These are phyloP conservation scores for Cosmorhoe ocellata DNA, from an alignment of 2,888 invertebrate species.

Conservation along the genomic window DNA sequence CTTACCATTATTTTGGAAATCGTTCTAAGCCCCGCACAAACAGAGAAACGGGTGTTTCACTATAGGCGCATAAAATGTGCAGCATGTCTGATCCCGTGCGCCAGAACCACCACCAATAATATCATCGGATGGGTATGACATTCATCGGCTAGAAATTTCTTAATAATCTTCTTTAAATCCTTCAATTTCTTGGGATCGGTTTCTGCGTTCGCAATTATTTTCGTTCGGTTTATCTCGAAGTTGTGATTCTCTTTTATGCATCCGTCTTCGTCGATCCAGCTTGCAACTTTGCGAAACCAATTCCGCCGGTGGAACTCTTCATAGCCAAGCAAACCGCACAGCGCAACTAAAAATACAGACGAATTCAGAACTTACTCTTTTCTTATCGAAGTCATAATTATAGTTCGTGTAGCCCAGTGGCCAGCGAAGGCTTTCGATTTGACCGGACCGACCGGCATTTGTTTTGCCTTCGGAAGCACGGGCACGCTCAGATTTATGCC, in stretches of 20 bases:
- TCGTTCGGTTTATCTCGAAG: slow-evolving; percentile 23
- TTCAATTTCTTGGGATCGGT: slow-evolving; percentile 1
- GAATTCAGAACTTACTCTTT: background rate
- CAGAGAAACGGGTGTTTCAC: too few species aligned
- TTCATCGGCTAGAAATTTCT: background rate
- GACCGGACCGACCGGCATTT: too few species aligned
- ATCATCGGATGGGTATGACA: slow-evolving; percentile 5
- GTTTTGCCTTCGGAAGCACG: too few species aligned
- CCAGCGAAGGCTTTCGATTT: too few species aligned
- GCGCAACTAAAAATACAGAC: slow-evolving; percentile 29
- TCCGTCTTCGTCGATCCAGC: slow-evolving; percentile 45
- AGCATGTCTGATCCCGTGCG: slow-evolving; percentile 5
- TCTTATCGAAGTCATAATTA: too few species aligned
- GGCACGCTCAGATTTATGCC: too few species aligned
- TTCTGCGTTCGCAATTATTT: slow-evolving; percentile 1
- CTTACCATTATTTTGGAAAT: too few species aligned
- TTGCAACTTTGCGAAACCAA: slow-evolving; percentile 37
- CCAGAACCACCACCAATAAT: background rate
- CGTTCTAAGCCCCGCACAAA: too few species aligned
- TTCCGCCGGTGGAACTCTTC: slow-evolving; percentile 38
- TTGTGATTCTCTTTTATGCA: slow-evolving; percentile 43
- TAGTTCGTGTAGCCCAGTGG: too few species aligned
- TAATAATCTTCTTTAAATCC: background rate
- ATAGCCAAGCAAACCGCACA: slow-evolving; percentile 39
- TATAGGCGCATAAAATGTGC: background rate